phyloP scores from a whole-genome alignment of 1,140 invertebrate genomes.

The Zaprionus africanus region DNA sequence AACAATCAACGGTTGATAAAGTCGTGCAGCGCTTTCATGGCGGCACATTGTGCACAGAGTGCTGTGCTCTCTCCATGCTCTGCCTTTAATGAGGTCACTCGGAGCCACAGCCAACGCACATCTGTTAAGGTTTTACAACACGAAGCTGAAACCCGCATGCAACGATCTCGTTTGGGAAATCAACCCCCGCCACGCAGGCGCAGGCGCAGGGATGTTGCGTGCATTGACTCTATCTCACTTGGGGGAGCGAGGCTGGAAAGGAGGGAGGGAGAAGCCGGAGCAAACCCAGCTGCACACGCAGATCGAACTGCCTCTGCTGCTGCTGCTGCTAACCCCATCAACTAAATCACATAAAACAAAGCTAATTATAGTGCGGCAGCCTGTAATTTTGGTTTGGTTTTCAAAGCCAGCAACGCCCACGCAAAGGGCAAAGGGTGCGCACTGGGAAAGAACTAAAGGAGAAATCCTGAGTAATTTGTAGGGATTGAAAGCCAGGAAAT shows the following conservation, averaged over 20 bases:
- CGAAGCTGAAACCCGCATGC: constrained; percentile 59
- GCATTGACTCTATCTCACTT: constrained; percentile 29
- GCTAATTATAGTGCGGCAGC: constrained; percentile 38
- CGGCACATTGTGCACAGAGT: constrained; percentile 35
- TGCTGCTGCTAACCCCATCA: constrained; percentile 12
- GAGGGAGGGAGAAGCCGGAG: not conserved
- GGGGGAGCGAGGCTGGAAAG: not conserved
- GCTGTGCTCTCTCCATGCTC: constrained; percentile 10
- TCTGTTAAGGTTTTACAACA: constrained; percentile 71
- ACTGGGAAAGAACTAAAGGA: not conserved
- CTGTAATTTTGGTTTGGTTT: constrained; percentile 63
- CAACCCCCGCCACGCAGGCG: constrained; percentile 65
- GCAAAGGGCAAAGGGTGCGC: constrained; percentile 5
- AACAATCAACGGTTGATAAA: constrained; percentile 42
- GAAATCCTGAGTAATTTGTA: constrained; percentile 2
- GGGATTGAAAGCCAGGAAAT: constrained; percentile 1
- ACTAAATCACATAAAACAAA: constrained; percentile 43
- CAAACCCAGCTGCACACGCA: constrained; percentile 43
- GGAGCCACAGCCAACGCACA: constrained; percentile 54
- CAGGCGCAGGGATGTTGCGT: constrained; percentile 47
- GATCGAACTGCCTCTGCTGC: constrained; percentile 8
- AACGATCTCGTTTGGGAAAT: constrained; percentile 62
- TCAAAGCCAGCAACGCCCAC: constrained; percentile 58
- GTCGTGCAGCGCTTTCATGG: constrained; percentile 35
- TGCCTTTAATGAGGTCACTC: constrained; percentile 71